Evolutionary conservation across 2,113 vertebrate genomes (phyloP), one percentile per base, ranked within the genome.

Genomic region (Eubucco bourcierii): DNA sequence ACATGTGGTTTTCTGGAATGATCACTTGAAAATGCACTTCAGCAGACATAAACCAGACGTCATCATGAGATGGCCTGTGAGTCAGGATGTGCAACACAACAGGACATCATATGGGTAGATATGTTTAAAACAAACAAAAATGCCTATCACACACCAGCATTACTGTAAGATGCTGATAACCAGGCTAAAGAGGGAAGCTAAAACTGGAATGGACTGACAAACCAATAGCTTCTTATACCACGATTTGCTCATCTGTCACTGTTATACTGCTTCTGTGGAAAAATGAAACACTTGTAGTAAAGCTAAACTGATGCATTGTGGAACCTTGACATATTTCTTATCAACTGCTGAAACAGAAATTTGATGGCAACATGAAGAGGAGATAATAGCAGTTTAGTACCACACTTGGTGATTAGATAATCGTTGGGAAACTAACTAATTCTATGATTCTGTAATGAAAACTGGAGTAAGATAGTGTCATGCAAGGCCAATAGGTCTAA

Each of bases 21-120:
- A 7, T 76, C 29, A 28, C 27, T 86, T 75, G 25, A 64, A 78
- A 83, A 7, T 4, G 7, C 13, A 3, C 55, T 65, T 52, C 64
- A 60, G 20, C 12, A 81, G 24, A 46, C 31, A 2, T 7, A 59
- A 14, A 12, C 37, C 29, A 83, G 67, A 61, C 15, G 13, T 46
- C 12, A 13, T 18, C 34, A 55, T 68, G 44, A 39, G 33, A 58
- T 21, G n/a, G 39, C 23, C n/a, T 20, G 23, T 25, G 23, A 80
- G 33, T 63, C n/a, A 46, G 0, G 0, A 47, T 19, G 15, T 12
- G 12, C 34, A 75, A 16, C 34, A 11, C 4, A 15, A 59, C 0
- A 61, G 29, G 23, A 34, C 6, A 23, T 28, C 20, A 33, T 7
- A 52, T 0, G 0, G 4, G 28, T 3, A 34, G 9, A 5, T n/a